These are phyloP conservation scores for Apus apus DNA, from an alignment of 2,113 vertebrate species.

Conservation along the genomic window DNA sequence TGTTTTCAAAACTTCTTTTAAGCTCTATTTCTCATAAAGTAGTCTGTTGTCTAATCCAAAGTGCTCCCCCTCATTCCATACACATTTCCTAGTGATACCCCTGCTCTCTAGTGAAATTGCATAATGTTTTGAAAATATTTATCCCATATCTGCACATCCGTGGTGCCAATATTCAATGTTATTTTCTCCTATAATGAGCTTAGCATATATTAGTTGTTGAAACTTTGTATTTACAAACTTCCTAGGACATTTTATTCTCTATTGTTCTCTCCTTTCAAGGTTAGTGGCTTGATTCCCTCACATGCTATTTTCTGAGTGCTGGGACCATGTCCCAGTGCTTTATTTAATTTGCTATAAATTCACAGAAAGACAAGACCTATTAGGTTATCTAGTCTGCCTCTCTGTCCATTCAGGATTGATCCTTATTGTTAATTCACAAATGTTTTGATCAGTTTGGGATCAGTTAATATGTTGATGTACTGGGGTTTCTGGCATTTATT, in stretches of 20 bases:
- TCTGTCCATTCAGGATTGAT: background rate
- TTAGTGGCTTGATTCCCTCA: background rate
- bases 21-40: background rate
- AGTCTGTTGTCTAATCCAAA: background rate
- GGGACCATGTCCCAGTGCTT: background rate
- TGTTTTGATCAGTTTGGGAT: constrained; percentile 40
- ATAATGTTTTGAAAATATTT: background rate
- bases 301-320: background rate
- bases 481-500: constrained; percentile 18
- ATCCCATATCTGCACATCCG: background rate
- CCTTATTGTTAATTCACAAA: constrained; percentile 25
- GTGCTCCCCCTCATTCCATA: background rate
- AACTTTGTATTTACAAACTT: background rate
- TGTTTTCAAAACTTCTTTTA: background rate
- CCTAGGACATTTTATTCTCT: background rate
- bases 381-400: background rate
- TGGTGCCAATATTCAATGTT: background rate
- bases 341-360: constrained; percentile 30
- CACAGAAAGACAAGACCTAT: background rate
- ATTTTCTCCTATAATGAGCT: background rate
- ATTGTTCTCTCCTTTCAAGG: background rate
- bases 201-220: background rate
- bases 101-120: background rate
- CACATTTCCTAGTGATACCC: background rate
- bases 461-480: background rate